phyloP scores from a whole-genome alignment of 2,888 invertebrate genomes.

The Drepanosiphum platanoidis region DNA sequence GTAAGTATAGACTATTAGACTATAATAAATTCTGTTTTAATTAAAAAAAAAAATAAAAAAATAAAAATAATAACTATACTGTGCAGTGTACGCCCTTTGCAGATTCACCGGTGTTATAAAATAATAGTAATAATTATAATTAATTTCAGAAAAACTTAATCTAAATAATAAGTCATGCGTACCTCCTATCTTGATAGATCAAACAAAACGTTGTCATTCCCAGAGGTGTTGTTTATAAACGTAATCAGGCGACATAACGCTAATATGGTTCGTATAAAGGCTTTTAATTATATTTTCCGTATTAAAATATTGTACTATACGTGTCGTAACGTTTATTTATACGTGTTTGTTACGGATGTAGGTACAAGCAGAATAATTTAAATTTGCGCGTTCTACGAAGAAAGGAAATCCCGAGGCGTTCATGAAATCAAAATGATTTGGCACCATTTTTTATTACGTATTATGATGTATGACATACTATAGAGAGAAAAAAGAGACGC shows the following conservation, averaged over 20 bases:
- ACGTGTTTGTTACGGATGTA: neutral
- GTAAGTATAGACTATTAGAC: neutral
- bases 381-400: no score
- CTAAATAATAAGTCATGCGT: constrained; percentile 15
- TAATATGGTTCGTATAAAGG: neutral
- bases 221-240: constrained; percentile 30
- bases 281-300: neutral
- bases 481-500: no score
- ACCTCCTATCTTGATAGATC: constrained; percentile 23
- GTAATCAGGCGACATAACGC: constrained; percentile 15
- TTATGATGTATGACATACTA: no score
- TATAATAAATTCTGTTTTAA: constrained; percentile 1
- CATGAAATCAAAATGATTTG: no score
- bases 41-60: no score
- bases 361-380: no score
- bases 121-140: constrained; percentile 28
- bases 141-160: constrained; percentile 1
- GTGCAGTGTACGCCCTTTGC: neutral
- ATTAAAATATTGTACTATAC: neutral
- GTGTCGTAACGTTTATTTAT: neutral
- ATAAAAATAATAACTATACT: no score
- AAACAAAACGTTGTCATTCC: constrained; percentile 12
- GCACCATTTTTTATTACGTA: no score
- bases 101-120: neutral
- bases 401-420: no score